Percentiles rank a stretch among this genome's conserved stretches.
phyloP scores from a whole-genome alignment of 2,888 invertebrate species.

The Marronus borbonicus region DNA sequence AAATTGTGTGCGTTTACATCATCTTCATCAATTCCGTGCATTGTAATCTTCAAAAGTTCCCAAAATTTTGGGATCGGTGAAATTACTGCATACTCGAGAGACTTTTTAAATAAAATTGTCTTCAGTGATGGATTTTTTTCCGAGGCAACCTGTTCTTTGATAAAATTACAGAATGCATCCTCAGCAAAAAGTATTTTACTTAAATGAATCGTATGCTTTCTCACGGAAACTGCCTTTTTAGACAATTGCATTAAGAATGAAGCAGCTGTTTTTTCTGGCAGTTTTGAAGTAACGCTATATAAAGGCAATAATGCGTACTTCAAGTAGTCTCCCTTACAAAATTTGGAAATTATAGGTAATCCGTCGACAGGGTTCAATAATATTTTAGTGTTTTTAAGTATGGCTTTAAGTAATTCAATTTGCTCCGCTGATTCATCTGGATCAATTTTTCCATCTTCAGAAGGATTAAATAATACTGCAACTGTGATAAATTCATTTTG shows the following conservation, averaged over 20 bases:
- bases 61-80: background rate
- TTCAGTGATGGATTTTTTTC: slow-evolving; percentile 36
- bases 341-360: slow-evolving; percentile 11
- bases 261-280: slow-evolving; percentile 1
- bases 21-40: slow-evolving; percentile 29
- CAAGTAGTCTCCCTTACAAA: slow-evolving; percentile 42
- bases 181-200: slow-evolving; percentile 15
- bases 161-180: slow-evolving; percentile 11
- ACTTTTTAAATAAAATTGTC: slow-evolving; percentile 33
- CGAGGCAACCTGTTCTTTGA: background rate
- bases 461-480: slow-evolving; percentile 5
- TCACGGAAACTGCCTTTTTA: slow-evolving; percentile 33
- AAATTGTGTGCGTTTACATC: slow-evolving; percentile 20
- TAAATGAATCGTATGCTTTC: slow-evolving; percentile 31
- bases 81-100: slow-evolving; percentile 15
- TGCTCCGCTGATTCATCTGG: background rate
- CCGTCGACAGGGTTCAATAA: background rate
- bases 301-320: slow-evolving; percentile 23
- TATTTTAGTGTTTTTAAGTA: background rate
- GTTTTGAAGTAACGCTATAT: background rate
- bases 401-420: background rate
- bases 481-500: slow-evolving; percentile 24
- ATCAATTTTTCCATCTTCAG: slow-evolving; percentile 34
- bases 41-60: slow-evolving; percentile 19
- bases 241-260: slow-evolving; percentile 16